These are phyloP conservation scores for Porites lobata DNA, from an alignment of 92 coral and sea anemone species.

Conservation along the genomic window DNA sequence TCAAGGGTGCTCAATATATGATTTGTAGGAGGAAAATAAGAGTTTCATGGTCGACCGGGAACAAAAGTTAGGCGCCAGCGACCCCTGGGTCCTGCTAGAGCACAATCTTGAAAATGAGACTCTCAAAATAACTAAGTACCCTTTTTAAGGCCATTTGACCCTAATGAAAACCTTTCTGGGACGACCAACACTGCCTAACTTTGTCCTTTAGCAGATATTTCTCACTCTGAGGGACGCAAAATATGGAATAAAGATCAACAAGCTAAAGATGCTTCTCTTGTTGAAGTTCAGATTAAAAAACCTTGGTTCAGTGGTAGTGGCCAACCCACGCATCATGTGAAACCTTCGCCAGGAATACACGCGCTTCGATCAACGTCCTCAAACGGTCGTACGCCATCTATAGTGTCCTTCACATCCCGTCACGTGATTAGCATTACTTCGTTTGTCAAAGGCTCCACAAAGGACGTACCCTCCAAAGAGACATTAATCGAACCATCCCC, in stretches of 20 bases:
- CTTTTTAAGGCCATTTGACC: no score
- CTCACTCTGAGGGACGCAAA: not conserved
- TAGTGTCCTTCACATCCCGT: no score
- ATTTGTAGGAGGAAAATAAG: no score
- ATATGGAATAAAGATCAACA: not conserved
- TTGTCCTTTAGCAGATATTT: not conserved
- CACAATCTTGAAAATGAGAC: no score
- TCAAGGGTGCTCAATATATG: no score
- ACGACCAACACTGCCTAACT: no score
- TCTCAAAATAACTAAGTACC: no score
- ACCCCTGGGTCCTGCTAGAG: no score
- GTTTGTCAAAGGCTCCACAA: not conserved
- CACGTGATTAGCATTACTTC: not conserved
- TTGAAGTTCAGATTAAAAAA: not conserved
- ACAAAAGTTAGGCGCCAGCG: no score
- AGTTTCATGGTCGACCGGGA: no score
- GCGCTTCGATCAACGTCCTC: not conserved
- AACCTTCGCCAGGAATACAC: not conserved
- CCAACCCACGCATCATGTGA: not conserved
- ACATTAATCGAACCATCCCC: not conserved
- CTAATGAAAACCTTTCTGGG: no score
- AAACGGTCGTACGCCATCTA: not conserved
- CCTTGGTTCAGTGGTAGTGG: not conserved
- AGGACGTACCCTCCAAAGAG: not conserved
- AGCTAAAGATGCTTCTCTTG: not conserved